These are phyloP conservation scores for Marronus borbonicus DNA, from an alignment of 2,888 invertebrate genomes.

Conservation along the genomic window DNA sequence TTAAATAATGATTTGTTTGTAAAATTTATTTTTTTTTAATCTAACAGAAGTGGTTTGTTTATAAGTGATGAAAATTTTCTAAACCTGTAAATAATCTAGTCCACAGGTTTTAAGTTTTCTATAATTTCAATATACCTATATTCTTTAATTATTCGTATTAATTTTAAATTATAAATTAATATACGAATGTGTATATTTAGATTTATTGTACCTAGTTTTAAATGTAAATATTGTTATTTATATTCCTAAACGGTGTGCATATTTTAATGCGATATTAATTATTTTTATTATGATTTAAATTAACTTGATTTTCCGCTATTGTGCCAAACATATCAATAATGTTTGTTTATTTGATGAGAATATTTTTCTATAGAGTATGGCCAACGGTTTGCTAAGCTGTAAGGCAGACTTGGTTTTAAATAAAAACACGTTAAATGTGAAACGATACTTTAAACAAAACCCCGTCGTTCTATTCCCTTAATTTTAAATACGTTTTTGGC, in stretches of 20 bases:
- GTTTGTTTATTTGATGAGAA: neutral
- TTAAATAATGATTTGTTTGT: too few relatives aligned
- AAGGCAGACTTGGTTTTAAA: too few relatives aligned
- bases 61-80: constrained; percentile 5
- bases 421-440: neutral
- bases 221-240: constrained; percentile 45
- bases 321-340: constrained; percentile 35
- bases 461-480: neutral
- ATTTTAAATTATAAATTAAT: constrained; percentile 31
- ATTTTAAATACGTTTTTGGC: constrained; percentile 10
- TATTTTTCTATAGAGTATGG: neutral
- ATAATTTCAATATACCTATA: constrained; percentile 1
- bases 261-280: constrained; percentile 31
- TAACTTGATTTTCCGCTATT: constrained; percentile 11
- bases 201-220: constrained; percentile 36
- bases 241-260: constrained; percentile 35
- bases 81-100: constrained; percentile 41
- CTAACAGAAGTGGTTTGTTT: neutral
- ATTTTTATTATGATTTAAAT: constrained; percentile 9
- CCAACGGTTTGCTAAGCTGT: too few relatives aligned
- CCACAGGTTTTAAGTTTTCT: constrained; percentile 28
- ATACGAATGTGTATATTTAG: constrained; percentile 12
- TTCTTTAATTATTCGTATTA: constrained; percentile 16
- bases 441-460: neutral
- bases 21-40: neutral